Percentiles rank a stretch among this genome's conserved stretches.
Evolutionary conservation across 2,113 vertebrate genomes (phyloP).

Genomic region (Lamprologus tigripictilis): DNA sequence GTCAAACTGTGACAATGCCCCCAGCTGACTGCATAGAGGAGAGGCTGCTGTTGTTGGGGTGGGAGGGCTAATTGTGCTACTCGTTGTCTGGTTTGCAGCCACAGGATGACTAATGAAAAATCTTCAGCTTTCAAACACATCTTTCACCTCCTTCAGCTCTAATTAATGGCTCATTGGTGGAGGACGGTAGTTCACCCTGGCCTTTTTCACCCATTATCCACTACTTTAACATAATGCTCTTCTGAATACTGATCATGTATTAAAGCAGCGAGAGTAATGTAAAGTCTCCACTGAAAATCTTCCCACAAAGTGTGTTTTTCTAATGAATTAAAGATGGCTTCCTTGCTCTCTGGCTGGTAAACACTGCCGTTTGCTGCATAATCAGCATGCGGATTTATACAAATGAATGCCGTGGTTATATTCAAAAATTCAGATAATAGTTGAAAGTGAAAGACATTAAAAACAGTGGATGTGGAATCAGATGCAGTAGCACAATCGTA

Average conservation of each 20-base stretch:
- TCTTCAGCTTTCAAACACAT: conserved; percentile 58
- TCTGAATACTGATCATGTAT: conserved; percentile 62
- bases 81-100: conserved; percentile 39
- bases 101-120: conserved; percentile 66
- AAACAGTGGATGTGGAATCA: conserved; percentile 29
- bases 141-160: conserved; percentile 66
- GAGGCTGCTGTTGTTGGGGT: neutral
- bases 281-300: conserved; percentile 58
- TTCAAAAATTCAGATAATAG: conserved; percentile 61
- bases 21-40: neutral
- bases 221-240: conserved; percentile 42
- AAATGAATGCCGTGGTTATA: conserved; percentile 64
- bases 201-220: conserved; percentile 60
- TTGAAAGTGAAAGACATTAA: conserved; percentile 32
- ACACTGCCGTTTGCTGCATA: conserved; percentile 64
- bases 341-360: conserved; percentile 63
- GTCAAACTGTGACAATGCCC: neutral
- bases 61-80: conserved; percentile 44
- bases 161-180: conserved; percentile 67
- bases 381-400: conserved; percentile 69
- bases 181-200: conserved; percentile 38
- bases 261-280: conserved; percentile 48
- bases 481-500: neutral
- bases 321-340: conserved; percentile 76
- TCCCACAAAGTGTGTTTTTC: conserved; percentile 67